phyloP scores from a whole-genome alignment of 2,888 invertebrate species.

The Odiellus spinosus region DNA sequence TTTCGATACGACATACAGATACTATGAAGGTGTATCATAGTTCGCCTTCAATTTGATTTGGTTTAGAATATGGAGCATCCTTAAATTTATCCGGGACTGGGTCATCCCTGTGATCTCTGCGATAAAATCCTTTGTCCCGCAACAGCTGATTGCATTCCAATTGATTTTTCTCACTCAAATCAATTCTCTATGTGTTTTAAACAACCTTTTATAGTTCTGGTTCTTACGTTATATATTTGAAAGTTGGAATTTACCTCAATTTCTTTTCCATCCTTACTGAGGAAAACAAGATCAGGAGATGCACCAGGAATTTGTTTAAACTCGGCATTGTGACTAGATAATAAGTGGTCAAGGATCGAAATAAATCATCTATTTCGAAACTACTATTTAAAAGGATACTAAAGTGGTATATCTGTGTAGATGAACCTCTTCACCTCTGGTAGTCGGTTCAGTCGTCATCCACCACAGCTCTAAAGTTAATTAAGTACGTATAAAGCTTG shows the following conservation, averaged over 20 bases:
- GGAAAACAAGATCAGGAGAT: conserved; percentile 23
- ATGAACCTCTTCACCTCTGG: conserved; percentile 32
- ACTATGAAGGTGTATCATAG: too few relatives aligned
- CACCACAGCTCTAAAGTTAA: conserved; percentile 27
- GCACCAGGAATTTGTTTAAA: conserved; percentile 25
- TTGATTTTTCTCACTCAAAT: conserved; percentile 40
- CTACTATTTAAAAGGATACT: conserved; percentile 27
- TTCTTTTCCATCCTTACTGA: conserved; percentile 32
- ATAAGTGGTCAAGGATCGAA: not conserved
- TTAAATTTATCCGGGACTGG: conserved; percentile 13
- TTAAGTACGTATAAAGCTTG: too few relatives aligned
- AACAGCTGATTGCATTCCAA: conserved; percentile 48
- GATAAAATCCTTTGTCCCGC: conserved; percentile 23
- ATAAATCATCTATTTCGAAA: not conserved
- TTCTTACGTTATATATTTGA: not conserved
- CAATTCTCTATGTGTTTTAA: conserved; percentile 32
- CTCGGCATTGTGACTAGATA: conserved; percentile 25
- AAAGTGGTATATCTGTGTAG: conserved; percentile 28
- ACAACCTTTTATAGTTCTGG: not conserved
- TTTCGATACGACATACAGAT: too few relatives aligned
- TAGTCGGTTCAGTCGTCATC: conserved; percentile 31
- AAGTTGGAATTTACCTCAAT: conserved; percentile 34
- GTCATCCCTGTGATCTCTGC: conserved; percentile 18
- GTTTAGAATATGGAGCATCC: conserved; percentile 11
- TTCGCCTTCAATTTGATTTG: too few relatives aligned